phyloP scores from a whole-genome alignment of 2,888 invertebrate species.

The Cactoblastis cactorum region DNA sequence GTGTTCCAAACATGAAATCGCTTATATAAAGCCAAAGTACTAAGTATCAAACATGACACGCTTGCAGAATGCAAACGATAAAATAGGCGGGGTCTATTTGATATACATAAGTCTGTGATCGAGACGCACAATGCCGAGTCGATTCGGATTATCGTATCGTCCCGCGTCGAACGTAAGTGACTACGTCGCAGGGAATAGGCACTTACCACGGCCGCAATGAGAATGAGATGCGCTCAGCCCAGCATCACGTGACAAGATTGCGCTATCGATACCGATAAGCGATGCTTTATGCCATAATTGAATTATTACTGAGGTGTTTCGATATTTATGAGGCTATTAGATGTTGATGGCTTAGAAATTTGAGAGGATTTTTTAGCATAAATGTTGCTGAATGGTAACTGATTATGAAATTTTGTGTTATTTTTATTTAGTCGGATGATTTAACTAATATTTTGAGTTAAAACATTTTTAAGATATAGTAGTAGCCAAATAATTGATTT shows the following conservation, averaged over 20 bases:
- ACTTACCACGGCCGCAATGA: constrained; percentile 67
- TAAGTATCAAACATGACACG: too few relatives aligned
- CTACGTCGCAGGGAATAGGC: constrained; percentile 69
- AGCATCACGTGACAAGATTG: constrained; percentile 59
- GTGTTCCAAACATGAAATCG: too few relatives aligned
- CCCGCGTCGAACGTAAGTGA: constrained; percentile 52
- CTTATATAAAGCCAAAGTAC: too few relatives aligned
- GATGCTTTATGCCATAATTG: constrained; percentile 64
- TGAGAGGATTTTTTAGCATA: not conserved
- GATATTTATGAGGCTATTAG: constrained; percentile 46
- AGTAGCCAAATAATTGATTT: too few relatives aligned
- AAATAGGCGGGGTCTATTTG: too few relatives aligned
- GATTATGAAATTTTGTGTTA: too few relatives aligned
- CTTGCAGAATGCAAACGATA: too few relatives aligned
- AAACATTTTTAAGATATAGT: too few relatives aligned
- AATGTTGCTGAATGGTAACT: too few relatives aligned
- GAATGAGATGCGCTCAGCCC: constrained; percentile 65
- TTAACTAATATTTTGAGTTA: too few relatives aligned
- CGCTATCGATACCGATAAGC: constrained; percentile 58
- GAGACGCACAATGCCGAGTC: constrained; percentile 61
- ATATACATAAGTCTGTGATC: too few relatives aligned
- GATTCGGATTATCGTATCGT: constrained; percentile 71
- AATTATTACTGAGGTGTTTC: constrained; percentile 57
- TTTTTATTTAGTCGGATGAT: too few relatives aligned
- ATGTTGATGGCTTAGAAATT: constrained; percentile 28